Conservation (phyloP, 37 sponge, comb jelly and placozoan species). For the Aplysina aerophoba region DNA sequence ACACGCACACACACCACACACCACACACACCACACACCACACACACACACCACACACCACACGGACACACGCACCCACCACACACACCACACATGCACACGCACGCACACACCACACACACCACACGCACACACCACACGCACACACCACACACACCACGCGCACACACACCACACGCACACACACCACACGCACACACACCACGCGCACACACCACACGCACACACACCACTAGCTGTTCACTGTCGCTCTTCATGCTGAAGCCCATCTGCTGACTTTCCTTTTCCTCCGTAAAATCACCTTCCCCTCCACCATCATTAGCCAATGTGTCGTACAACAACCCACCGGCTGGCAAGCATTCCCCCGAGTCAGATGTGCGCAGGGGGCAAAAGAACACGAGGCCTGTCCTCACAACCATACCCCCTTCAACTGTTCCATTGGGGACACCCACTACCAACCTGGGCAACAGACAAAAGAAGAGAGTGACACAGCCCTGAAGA, state of each 20-base stretch:
- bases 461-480: not conserved
- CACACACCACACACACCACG: too few species aligned
- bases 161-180: too few species aligned
- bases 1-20: too few species aligned
- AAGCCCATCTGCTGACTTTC: not conserved
- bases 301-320: not conserved
- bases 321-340: not conserved
- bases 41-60: too few species aligned
- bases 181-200: too few species aligned
- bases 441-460: not conserved
- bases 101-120: too few species aligned
- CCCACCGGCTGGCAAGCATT: not conserved
- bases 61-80: too few species aligned
- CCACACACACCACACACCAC: too few species aligned
- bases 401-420: not conserved
- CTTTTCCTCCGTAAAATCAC: not conserved
- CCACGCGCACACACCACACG: not conserved
- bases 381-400: not conserved
- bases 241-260: not conserved
- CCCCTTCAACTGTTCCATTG: not conserved
- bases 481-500: not conserved
- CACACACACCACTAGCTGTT: constrained; percentile 1
- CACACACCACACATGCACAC: too few species aligned
- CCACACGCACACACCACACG: too few species aligned
- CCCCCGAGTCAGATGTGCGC: not conserved